Conservation (phyloP, 2,797 vertebrate genomes). For the Lithobates sylvaticus region DNA sequence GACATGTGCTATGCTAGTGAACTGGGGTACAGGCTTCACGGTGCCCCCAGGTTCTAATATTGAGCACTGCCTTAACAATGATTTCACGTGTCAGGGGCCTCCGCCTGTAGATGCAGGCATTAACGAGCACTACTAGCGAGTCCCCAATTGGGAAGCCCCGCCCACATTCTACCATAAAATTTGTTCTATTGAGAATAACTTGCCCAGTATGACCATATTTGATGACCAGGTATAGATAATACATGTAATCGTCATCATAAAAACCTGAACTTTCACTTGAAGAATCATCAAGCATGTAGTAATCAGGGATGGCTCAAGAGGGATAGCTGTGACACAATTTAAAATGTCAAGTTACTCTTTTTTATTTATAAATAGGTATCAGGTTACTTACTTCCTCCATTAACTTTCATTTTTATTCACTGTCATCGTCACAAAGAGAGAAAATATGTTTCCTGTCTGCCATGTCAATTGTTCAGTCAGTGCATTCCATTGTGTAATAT, state of each 20-base stretch:
- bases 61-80: too few species aligned
- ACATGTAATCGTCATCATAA: background rate
- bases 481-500: constrained; percentile 14
- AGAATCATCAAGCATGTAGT: background rate
- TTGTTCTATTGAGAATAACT: background rate
- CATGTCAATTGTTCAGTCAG: background rate
- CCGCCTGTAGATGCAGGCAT: too few species aligned
- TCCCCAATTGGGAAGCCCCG: too few species aligned
- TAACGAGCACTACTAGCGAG: too few species aligned
- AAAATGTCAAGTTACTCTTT: background rate
- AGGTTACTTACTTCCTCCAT: constrained; percentile 13
- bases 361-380: background rate
- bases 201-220: background rate
- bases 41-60: too few species aligned
- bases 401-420: constrained; percentile 5
- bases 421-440: constrained; percentile 14
- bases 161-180: too few species aligned
- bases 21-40: too few species aligned
- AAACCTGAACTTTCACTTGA: background rate
- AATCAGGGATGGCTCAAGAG: background rate
- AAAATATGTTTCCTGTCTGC: constrained; percentile 32
- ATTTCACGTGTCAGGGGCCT: too few species aligned
- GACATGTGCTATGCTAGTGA: too few species aligned
- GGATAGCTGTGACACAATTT: background rate
- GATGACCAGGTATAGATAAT: background rate